Evolutionary conservation across 2,113 vertebrate species (phyloP), one percentile per base, ranked within the genome.

Genomic region (Microtus richardsoni): DNA sequence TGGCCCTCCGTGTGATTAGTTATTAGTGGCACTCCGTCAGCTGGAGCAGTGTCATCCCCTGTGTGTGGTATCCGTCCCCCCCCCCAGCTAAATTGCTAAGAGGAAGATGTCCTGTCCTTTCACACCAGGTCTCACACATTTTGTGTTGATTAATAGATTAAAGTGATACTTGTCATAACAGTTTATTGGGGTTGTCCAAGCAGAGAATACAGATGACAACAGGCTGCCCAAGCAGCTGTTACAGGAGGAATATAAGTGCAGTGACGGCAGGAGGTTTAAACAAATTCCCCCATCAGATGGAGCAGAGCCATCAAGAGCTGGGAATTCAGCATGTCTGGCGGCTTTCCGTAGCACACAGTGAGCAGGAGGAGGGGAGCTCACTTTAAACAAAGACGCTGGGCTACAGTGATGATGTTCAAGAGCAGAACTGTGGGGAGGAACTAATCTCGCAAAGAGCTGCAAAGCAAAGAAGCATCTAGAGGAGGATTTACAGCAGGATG

Each of bases 101-200:
- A 91, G 85, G 94, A 90, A 30, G 22, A 84, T 74, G n/a, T 28
- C 92, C 68, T 89, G 92, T 94, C 82, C 82, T 92, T 94, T 96
- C 74, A 70, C 91, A 96, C 71, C 58, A 24, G 58, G 83, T 82
- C 93, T 83, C 86, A 58, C 86, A 88, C 85, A 92, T 93, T 96
- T 96, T 39, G 82, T 95, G 96, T 95, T 97, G 97, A 97, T 97
- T 96, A 97, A 97, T 97, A 83, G 91, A 71, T 96, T 95, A 94
- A 97, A 96, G 96, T 94, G 91, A 94, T 95, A 86, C 95, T 95
- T 97, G 96, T 98, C 97, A 96, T 97, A 96, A 98, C 97, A 97
- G 86, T 97, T 96, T 96, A 95, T 91, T 26, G 2, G 62, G 62
- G 66, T 92, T 97, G 96, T 97, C 96, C 94, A 97, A 95, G 91